Conservation (phyloP, 2,888 invertebrate genomes). For the Catocala sponsa region DNA sequence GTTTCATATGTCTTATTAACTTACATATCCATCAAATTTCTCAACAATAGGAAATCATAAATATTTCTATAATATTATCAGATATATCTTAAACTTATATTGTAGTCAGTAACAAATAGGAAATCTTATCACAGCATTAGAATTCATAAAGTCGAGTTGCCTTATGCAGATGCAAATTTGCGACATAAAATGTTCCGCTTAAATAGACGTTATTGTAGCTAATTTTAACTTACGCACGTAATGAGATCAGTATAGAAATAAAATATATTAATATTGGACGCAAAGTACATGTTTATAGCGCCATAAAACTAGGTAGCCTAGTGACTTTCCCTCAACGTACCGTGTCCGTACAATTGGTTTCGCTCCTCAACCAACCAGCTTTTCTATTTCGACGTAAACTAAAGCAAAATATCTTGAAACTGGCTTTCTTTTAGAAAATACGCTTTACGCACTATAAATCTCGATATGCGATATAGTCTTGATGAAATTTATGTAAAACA, state of each 20-base stretch:
- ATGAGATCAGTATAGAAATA: slow-evolving; percentile 36
- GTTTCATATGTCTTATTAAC: too few species aligned
- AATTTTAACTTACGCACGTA: slow-evolving; percentile 7
- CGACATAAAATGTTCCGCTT: neutral
- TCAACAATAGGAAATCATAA: too few species aligned
- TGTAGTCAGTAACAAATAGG: too few species aligned
- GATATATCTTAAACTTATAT: too few species aligned
- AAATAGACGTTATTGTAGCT: neutral
- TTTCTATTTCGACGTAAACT: slow-evolving; percentile 48
- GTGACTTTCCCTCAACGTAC: slow-evolving; percentile 64
- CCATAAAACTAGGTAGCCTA: slow-evolving; percentile 24
- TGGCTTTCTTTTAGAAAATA: slow-evolving; percentile 26
- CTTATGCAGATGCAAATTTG: too few species aligned
- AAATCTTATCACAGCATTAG: too few species aligned
- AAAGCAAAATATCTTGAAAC: slow-evolving; percentile 28
- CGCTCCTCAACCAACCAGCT: slow-evolving; percentile 59
- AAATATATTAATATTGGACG: slow-evolving; percentile 42
- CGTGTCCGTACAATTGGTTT: slow-evolving; percentile 62
- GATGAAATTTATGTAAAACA: too few species aligned
- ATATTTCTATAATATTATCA: too few species aligned
- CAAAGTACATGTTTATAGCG: slow-evolving; percentile 38
- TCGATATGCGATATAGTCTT: too few species aligned
- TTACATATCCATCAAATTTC: too few species aligned
- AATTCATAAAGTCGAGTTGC: too few species aligned
- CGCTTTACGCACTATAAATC: too few species aligned